Evolutionary conservation across 2,888 invertebrate species (phyloP).

Genomic region (Troglohyphantes excavatus): DNA sequence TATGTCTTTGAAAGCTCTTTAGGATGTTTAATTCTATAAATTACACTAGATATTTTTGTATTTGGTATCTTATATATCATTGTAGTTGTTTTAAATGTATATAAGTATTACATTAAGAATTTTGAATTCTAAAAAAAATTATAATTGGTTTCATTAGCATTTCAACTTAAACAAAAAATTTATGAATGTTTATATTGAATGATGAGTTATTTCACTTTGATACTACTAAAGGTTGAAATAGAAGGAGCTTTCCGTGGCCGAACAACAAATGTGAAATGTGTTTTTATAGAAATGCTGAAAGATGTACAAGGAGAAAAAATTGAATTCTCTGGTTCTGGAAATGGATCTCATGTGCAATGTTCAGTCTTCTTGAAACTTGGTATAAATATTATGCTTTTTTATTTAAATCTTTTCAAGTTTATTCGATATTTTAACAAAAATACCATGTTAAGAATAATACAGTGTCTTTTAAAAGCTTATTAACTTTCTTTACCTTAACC

Average conservation of each 20-base stretch:
- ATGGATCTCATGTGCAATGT: conserved; percentile 53
- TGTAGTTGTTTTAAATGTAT: too few relatives aligned
- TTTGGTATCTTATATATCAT: too few relatives aligned
- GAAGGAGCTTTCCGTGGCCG: conserved; percentile 66
- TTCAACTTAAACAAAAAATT: not conserved
- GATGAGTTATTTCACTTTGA: not conserved
- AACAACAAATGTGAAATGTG: conserved; percentile 65
- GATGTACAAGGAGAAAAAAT: conserved; percentile 19
- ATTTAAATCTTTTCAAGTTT: too few relatives aligned
- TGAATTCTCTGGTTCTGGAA: conserved; percentile 41
- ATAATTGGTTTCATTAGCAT: not conserved
- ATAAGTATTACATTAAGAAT: not conserved
- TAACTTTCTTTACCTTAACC: too few relatives aligned
- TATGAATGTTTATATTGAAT: not conserved
- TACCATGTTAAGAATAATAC: too few relatives aligned
- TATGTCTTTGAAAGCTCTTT: too few relatives aligned
- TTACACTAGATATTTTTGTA: too few relatives aligned
- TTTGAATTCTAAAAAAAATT: not conserved
- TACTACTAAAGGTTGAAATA: conserved; percentile 57
- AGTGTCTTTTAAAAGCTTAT: too few relatives aligned
- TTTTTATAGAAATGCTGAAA: conserved; percentile 24
- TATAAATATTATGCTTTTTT: too few relatives aligned
- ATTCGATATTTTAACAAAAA: too few relatives aligned
- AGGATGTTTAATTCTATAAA: too few relatives aligned
- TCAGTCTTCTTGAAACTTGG: conserved; percentile 46